Conservation (phyloP, 2,797 vertebrate genomes). For the Limosa lapponica region DNA sequence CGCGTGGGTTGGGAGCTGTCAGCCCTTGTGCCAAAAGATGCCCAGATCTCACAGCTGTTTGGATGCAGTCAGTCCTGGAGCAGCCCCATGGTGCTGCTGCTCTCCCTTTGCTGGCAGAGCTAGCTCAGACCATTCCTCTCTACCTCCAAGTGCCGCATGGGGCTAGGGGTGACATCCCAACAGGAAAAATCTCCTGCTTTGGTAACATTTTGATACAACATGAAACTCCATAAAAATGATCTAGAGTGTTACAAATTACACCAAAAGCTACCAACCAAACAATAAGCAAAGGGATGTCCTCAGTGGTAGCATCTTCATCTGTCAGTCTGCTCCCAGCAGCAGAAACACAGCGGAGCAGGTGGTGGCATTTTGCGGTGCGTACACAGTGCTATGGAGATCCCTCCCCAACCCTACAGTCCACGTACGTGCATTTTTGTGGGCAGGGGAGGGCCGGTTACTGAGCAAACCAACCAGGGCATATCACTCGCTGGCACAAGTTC, state of each 20-base stretch:
- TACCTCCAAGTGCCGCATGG: neutral
- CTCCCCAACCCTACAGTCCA: neutral
- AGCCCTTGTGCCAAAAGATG: neutral
- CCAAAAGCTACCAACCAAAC: neutral
- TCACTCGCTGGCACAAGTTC: neutral
- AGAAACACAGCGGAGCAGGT: neutral
- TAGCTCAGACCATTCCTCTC: neutral
- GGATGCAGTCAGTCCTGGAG: neutral
- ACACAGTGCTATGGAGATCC: neutral
- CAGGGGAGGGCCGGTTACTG: neutral
- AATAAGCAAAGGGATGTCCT: neutral
- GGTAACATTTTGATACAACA: neutral
- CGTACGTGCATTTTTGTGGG: rapidly evolving
- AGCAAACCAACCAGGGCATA: neutral
- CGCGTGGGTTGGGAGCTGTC: neutral
- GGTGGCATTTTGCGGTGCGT: neutral
- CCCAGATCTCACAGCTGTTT: neutral
- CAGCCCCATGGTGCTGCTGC: neutral
- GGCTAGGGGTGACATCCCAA: neutral
- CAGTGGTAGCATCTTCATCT: neutral
- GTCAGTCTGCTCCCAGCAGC: neutral
- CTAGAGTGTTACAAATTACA: neutral
- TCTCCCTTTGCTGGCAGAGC: neutral
- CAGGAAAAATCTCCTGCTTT: neutral
- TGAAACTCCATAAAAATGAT: neutral